Percentiles rank a stretch among this genome's conserved stretches.
phyloP scores from a whole-genome alignment of 2,113 vertebrate species.

The Lethenteron camtschaticum region DNA sequence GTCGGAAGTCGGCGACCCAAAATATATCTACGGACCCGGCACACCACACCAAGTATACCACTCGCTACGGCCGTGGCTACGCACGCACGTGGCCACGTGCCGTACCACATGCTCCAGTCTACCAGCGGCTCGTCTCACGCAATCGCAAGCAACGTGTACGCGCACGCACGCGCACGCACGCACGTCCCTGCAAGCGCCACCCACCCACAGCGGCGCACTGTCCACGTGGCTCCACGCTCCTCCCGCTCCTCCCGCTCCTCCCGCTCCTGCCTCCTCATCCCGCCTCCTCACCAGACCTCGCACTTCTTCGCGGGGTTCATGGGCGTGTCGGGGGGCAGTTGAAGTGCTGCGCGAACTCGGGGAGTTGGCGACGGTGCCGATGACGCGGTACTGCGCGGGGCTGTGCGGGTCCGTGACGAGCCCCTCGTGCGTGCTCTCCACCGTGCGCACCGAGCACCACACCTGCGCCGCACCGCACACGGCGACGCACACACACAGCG shows the following conservation, averaged over 20 bases:
- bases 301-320: slow-evolving; percentile 84
- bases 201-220: not conserved
- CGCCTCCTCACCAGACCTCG: slow-evolving; percentile 61
- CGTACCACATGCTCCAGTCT: not conserved
- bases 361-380: slow-evolving; percentile 87
- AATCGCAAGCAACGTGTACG: not conserved
- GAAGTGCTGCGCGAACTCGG: slow-evolving; percentile 69
- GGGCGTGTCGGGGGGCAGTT: slow-evolving; percentile 47
- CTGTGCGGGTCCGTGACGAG: slow-evolving; percentile 86
- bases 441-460: slow-evolving; percentile 84
- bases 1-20: too few relatives aligned
- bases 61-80: too few relatives aligned
- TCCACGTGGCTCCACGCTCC: not conserved
- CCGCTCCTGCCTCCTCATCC: not conserved
- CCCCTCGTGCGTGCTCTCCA: slow-evolving; percentile 87
- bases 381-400: slow-evolving; percentile 66
- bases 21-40: too few relatives aligned
- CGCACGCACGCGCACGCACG: not conserved
- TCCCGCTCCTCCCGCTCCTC: not conserved
- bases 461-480: slow-evolving; percentile 28
- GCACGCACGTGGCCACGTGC: too few relatives aligned
- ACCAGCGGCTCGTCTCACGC: not conserved
- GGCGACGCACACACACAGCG: not conserved
- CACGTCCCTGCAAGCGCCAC: not conserved
- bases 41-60: too few relatives aligned